A percentile compares a stretch with the other conserved stretches of the same genome.
These are phyloP conservation scores for Erythrolamprus reginae DNA, from an alignment of 2,113 vertebrate species.

Conservation along the genomic window DNA sequence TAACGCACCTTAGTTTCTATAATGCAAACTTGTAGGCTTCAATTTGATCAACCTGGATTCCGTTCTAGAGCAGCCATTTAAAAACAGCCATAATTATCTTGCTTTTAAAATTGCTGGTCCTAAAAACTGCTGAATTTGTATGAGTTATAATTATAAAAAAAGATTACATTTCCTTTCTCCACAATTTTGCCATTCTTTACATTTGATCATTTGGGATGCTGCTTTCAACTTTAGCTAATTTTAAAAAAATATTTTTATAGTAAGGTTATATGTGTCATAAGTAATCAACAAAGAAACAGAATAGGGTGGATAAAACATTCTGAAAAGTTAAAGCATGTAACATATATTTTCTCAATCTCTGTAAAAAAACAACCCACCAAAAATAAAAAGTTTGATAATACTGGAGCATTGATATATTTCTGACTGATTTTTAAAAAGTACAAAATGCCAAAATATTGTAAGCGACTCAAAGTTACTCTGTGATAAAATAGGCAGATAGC, in stretches of 20 bases:
- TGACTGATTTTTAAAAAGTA: background rate
- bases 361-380: background rate
- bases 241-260: background rate
- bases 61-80: background rate
- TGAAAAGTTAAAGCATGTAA: background rate
- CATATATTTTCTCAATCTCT: background rate
- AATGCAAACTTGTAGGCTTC: background rate
- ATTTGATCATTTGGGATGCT: background rate
- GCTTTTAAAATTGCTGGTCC: background rate
- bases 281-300: background rate
- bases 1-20: background rate
- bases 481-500: background rate
- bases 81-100: background rate
- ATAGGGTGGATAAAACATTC: background rate
- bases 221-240: background rate
- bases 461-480: background rate
- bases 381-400: background rate
- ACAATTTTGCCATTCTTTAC: background rate
- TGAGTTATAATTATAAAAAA: background rate
- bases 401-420: background rate
- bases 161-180: background rate
- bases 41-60: background rate
- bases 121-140: background rate
- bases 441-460: background rate
- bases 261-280: background rate